Evolutionary conservation across 2,113 vertebrate species (phyloP).

Genomic region (Sinocyclocheilus anophthalmus): DNA sequence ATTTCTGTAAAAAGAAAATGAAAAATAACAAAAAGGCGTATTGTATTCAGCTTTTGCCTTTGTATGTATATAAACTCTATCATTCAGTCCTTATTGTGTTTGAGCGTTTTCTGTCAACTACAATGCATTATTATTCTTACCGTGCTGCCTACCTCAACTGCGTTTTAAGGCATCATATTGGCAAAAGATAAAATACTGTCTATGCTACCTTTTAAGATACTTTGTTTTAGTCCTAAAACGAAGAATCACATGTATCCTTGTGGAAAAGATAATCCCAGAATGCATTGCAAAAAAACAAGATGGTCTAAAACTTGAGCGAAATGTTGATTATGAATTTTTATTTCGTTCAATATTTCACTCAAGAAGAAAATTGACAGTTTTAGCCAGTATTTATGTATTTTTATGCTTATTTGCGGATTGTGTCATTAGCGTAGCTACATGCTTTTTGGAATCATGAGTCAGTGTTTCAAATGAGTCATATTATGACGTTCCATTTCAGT

Average conservation of each 20-base stretch:
- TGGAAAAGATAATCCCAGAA: neutral
- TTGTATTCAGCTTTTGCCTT: slow-evolving; percentile 85
- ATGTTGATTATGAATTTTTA: neutral
- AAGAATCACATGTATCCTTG: neutral
- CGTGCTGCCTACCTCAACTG: neutral
- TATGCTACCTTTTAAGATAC: neutral
- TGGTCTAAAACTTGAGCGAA: neutral
- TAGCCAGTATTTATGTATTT: neutral
- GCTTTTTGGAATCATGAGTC: neutral
- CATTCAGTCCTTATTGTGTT: slow-evolving; percentile 21
- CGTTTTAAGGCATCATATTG: neutral
- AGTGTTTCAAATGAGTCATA: neutral
- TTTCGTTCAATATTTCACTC: neutral
- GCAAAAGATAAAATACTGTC: neutral
- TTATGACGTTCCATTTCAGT: neutral
- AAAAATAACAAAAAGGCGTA: slow-evolving; percentile 68
- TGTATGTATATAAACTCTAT: slow-evolving; percentile 85
- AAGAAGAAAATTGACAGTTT: neutral
- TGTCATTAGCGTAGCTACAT: neutral
- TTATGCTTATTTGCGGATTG: neutral
- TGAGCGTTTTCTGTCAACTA: neutral
- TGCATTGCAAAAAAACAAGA: neutral
- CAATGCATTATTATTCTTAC: neutral
- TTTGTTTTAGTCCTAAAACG: neutral
- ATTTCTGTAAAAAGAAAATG: slow-evolving; percentile 55